phyloP scores from a whole-genome alignment of 2,113 vertebrate genomes.

The Megalops atlanticus region DNA sequence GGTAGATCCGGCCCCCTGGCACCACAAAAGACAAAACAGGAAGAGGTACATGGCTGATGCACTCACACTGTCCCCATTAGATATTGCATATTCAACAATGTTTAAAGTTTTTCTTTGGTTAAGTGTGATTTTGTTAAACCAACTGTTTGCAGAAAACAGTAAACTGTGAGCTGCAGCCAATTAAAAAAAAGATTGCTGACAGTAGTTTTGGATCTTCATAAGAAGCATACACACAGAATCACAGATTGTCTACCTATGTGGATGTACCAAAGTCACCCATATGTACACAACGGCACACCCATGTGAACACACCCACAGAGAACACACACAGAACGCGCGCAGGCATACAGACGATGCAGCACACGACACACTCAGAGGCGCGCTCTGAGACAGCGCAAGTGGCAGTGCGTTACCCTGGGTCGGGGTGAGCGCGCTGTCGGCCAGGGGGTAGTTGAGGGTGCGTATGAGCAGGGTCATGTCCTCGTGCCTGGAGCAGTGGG shows the following conservation, averaged over 20 bases:
- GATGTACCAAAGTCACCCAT: no score
- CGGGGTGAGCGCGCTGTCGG: slow-evolving; percentile 77
- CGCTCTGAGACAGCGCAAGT: neutral
- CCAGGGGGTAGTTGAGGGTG: slow-evolving; percentile 85
- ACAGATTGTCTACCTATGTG: no score
- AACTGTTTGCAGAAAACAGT: no score
- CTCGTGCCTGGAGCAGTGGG: slow-evolving; percentile 86
- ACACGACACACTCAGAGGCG: slow-evolving; percentile 10
- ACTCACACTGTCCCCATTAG: no score
- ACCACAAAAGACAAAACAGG: neutral
- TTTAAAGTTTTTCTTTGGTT: no score
- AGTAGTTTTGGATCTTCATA: no score
- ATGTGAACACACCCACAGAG: neutral
- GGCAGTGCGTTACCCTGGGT: slow-evolving; percentile 76
- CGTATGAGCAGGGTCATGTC: slow-evolving; percentile 97
- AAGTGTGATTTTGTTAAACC: no score
- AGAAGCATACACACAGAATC: no score
- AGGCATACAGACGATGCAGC: neutral
- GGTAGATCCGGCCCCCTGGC: slow-evolving; percentile 89
- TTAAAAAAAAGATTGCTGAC: no score
- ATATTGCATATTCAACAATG: no score
- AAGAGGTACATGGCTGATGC: no score
- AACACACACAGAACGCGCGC: neutral
- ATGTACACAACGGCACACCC: neutral
- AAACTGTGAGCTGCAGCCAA: no score